Base-by-base conservation (phyloP, 2,888 invertebrate species). In the Gymnoscelis rufifasciata region DNA sequence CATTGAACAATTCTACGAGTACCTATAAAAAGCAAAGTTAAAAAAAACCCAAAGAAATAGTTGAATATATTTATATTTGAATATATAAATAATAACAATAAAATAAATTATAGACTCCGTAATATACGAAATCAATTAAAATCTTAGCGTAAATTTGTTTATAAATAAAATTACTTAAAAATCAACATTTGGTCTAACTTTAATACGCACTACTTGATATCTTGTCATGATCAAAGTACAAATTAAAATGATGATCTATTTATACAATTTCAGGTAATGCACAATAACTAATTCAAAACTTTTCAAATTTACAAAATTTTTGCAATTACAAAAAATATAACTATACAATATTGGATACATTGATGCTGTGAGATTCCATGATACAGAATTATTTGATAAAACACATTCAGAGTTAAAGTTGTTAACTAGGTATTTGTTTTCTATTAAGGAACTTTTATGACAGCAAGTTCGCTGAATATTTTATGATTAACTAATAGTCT, bases 51-150 rank as follows among this genome's bases (percentile, higher is more conserved):
- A 7, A 35, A 35, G n/a, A 19, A 2, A 10, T 35, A 15, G 19
- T 55, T 39, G 51, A 59, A 67, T 60, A 60, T 64, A 63, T 66
- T 64, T 72, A 68, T 78, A 61, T 77, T 44, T 38, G 36, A 28
- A 24, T 71, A 73, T 72, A 65, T 78, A 76, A 71, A 30, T 66
- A 64, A 70, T 74, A 82, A 78, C 75, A 76, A 74, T 66, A 14
- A 66, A 77, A 80, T 83, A 80, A 81, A 82, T 74, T 77, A 54
- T 52, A 59, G 66, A 62, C 63, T 76, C 78, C 84, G 74, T 86
- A 87, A 87, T 86, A 83, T 84, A 86, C 81, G 84, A 63, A 83
- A 64, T 64, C 62, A 60, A 51, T 47, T 51, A 55, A 55, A 44
- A 52, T 54, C 45, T 52, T 54, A 56, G 47, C 48, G 33, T 53